Conservation (phyloP, 2,888 invertebrate genomes). For the Habroteleia sp. region DNA sequence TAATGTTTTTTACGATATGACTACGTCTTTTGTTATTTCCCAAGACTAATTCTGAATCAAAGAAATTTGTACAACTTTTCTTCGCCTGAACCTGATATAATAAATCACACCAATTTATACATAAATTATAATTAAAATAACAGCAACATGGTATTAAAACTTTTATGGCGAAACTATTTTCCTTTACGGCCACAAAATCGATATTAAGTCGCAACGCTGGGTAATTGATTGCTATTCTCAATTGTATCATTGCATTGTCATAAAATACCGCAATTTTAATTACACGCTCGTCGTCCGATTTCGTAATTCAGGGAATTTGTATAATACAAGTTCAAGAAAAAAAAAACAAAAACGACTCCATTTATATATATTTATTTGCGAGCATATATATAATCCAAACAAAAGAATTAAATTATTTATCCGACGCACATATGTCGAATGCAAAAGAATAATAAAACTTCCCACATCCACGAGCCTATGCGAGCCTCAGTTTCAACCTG, state of each 20-base stretch:
- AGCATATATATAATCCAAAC: constrained; percentile 1
- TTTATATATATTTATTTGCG: constrained; percentile 29
- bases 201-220: constrained; percentile 28
- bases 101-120: constrained; percentile 43
- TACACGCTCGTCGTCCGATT: constrained; percentile 8
- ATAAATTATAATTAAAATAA: constrained; percentile 49
- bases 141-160: constrained; percentile 24
- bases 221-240: constrained; percentile 51
- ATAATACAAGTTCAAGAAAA: constrained; percentile 20
- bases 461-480: constrained; percentile 31
- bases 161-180: constrained; percentile 37
- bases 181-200: constrained; percentile 26
- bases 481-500: constrained; percentile 38
- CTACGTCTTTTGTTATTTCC: too few relatives aligned
- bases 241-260: constrained; percentile 50
- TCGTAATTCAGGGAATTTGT: constrained; percentile 41
- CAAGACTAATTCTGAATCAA: too few relatives aligned
- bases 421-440: constrained; percentile 20
- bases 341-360: constrained; percentile 1
- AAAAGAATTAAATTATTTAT: constrained; percentile 45
- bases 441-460: constrained; percentile 43
- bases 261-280: constrained; percentile 32
- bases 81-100: not conserved
- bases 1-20: too few relatives aligned
- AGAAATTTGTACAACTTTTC: too few relatives aligned